A percentile compares a stretch with the other conserved stretches of the same genome.
Evolutionary conservation across 2,888 invertebrate species (phyloP).

Genomic region (Perizoma flavofasciatum): DNA sequence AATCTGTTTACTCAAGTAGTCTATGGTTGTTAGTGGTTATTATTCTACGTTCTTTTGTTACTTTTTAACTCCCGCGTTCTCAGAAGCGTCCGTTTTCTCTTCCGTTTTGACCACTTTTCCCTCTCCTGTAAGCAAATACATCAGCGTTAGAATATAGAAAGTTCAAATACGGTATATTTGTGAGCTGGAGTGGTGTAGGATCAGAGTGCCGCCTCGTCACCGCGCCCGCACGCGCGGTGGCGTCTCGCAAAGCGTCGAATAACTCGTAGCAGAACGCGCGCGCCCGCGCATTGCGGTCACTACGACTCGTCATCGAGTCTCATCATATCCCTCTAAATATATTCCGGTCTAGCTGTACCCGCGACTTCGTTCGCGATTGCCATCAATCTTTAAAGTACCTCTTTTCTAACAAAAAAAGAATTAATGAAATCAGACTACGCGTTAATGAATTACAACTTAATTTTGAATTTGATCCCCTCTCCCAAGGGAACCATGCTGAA

Average conservation of each 20-base stretch:
- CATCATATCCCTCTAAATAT: slow-evolving; percentile 48
- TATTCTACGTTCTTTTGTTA: slow-evolving; percentile 41
- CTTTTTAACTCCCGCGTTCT: slow-evolving; percentile 60
- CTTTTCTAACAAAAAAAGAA: too few relatives aligned
- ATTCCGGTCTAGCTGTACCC: too few relatives aligned
- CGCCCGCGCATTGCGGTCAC: slow-evolving; percentile 25
- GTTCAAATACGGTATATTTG: background rate
- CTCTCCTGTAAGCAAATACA: slow-evolving; percentile 63
- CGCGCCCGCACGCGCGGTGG: slow-evolving; percentile 16
- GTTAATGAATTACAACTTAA: too few relatives aligned
- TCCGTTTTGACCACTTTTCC: slow-evolving; percentile 80
- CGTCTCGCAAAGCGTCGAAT: slow-evolving; percentile 40
- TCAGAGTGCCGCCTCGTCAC: slow-evolving; percentile 58
- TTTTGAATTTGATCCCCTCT: too few relatives aligned
- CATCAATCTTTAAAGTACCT: too few relatives aligned
- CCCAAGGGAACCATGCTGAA: too few relatives aligned
- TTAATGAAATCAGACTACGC: too few relatives aligned
- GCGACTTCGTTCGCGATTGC: too few relatives aligned
- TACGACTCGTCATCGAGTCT: slow-evolving; percentile 66
- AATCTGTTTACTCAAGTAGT: slow-evolving; percentile 17
- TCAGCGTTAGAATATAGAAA: background rate
- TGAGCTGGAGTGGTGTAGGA: slow-evolving; percentile 20
- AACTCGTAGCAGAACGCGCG: slow-evolving; percentile 44
- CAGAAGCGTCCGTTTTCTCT: slow-evolving; percentile 74
- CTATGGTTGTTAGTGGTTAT: slow-evolving; percentile 13